Evolutionary conservation across 2,888 invertebrate genomes (phyloP).

Genomic region (Ceramica pisi): DNA sequence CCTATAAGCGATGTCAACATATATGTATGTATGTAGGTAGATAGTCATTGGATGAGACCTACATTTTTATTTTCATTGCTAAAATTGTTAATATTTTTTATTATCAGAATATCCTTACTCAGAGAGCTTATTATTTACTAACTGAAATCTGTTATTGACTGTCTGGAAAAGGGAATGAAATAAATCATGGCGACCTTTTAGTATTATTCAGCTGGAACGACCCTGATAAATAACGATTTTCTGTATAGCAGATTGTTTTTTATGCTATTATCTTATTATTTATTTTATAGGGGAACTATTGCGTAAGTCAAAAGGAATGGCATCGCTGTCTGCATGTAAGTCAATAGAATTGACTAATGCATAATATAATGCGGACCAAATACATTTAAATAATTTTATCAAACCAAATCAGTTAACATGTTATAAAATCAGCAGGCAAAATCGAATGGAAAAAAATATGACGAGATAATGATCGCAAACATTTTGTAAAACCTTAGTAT

Average conservation of each 20-base stretch:
- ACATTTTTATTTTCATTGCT: slow-evolving; percentile 6
- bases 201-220: slow-evolving; percentile 46
- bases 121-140: slow-evolving; percentile 44
- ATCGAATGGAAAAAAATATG: too few species aligned
- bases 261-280: slow-evolving; percentile 27
- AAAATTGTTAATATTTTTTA: not conserved
- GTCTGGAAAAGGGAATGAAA: slow-evolving; percentile 46
- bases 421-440: too few species aligned
- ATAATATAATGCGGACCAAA: not conserved
- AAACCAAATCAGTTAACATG: too few species aligned
- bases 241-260: slow-evolving; percentile 43
- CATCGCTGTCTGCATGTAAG: not conserved
- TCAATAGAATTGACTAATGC: slow-evolving; percentile 3
- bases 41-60: not conserved
- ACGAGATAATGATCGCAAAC: too few species aligned
- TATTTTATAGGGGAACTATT: slow-evolving; percentile 24
- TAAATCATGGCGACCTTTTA: slow-evolving; percentile 48
- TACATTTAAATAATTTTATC: too few species aligned
- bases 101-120: slow-evolving; percentile 11
- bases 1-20: too few species aligned
- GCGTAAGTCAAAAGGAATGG: slow-evolving; percentile 1
- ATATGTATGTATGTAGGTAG: not conserved
- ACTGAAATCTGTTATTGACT: slow-evolving; percentile 56
- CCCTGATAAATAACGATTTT: slow-evolving; percentile 44
- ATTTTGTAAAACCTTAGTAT: not conserved